Evolutionary conservation across 2,888 invertebrate genomes (phyloP).

Genomic region (Coleophora deauratella): DNA sequence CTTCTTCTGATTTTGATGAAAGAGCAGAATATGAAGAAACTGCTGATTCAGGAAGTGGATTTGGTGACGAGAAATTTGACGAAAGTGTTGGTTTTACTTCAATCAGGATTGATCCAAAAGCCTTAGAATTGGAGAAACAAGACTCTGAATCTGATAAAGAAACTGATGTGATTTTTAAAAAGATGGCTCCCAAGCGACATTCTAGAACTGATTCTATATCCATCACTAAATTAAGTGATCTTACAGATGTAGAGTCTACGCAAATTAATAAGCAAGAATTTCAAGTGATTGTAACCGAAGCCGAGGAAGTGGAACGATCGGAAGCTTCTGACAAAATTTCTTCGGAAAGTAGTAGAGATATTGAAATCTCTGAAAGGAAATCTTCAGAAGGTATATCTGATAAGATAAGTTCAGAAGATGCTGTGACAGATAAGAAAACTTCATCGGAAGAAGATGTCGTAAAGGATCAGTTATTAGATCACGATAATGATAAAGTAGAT

Average conservation of each 20-base stretch:
- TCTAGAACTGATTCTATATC: slow-evolving; percentile 64
- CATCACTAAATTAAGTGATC: slow-evolving; percentile 56
- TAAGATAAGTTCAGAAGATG: slow-evolving; percentile 67
- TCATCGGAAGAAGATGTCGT: slow-evolving; percentile 59
- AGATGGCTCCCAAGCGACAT: slow-evolving; percentile 62
- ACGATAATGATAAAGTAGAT: slow-evolving; percentile 25
- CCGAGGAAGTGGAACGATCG: slow-evolving; percentile 59
- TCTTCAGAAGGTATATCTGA: slow-evolving; percentile 70
- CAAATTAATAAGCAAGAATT: slow-evolving; percentile 54
- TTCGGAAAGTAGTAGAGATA: slow-evolving; percentile 66
- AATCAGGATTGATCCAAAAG: slow-evolving; percentile 49
- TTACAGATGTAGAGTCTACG: slow-evolving; percentile 41
- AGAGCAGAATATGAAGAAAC: slow-evolving; percentile 67
- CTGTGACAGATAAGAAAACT: slow-evolving; percentile 66
- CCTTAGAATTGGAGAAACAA: slow-evolving; percentile 45
- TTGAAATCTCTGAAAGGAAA: slow-evolving; percentile 66
- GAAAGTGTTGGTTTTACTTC: slow-evolving; percentile 62
- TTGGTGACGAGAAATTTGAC: slow-evolving; percentile 67
- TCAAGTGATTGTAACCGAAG: slow-evolving; percentile 66
- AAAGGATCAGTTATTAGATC: slow-evolving; percentile 28
- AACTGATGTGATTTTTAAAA: slow-evolving; percentile 54
- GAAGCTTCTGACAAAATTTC: slow-evolving; percentile 68
- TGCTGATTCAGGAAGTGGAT: slow-evolving; percentile 63
- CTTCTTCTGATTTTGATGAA: slow-evolving; percentile 69
- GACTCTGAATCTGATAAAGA: slow-evolving; percentile 58